Evolutionary conservation across 1,140 invertebrate genomes (phyloP).

Genomic region (Agrypnia vestita): DNA sequence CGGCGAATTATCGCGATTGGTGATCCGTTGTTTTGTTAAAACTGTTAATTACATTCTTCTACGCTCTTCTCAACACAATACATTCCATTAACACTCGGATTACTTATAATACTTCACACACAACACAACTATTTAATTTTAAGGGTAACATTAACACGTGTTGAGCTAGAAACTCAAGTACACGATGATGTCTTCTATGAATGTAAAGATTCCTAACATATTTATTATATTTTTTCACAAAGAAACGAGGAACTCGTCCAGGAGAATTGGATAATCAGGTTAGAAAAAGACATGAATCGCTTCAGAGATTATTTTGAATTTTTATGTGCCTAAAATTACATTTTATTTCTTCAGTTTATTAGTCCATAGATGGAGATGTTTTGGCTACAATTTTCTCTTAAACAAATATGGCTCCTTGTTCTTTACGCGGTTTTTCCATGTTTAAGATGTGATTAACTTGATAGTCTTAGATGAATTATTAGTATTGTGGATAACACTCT

Average conservation of each 20-base stretch:
- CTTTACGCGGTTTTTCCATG: slow-evolving; percentile 43
- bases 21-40: too few relatives aligned
- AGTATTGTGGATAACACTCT: slow-evolving; percentile 32
- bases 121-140: too few relatives aligned
- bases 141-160: too few relatives aligned
- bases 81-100: too few relatives aligned
- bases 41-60: too few relatives aligned
- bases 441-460: slow-evolving; percentile 42
- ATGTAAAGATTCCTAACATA: slow-evolving; percentile 1
- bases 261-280: slow-evolving; percentile 60
- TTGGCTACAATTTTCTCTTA: slow-evolving; percentile 26
- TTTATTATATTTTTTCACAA: slow-evolving; percentile 61
- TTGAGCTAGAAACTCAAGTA: neutral
- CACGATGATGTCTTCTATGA: slow-evolving; percentile 1
- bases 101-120: too few relatives aligned
- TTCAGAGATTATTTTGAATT: slow-evolving; percentile 19
- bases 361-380: slow-evolving; percentile 32
- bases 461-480: slow-evolving; percentile 36
- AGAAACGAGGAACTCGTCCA: slow-evolving; percentile 58
- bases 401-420: slow-evolving; percentile 8
- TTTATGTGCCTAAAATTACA: slow-evolving; percentile 32
- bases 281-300: slow-evolving; percentile 54
- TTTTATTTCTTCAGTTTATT: slow-evolving; percentile 35
- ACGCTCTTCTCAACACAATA: too few relatives aligned
- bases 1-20: too few relatives aligned